Evolutionary conservation across 1,140 invertebrate genomes (phyloP).

Genomic region (Neodiprion virginianus): DNA sequence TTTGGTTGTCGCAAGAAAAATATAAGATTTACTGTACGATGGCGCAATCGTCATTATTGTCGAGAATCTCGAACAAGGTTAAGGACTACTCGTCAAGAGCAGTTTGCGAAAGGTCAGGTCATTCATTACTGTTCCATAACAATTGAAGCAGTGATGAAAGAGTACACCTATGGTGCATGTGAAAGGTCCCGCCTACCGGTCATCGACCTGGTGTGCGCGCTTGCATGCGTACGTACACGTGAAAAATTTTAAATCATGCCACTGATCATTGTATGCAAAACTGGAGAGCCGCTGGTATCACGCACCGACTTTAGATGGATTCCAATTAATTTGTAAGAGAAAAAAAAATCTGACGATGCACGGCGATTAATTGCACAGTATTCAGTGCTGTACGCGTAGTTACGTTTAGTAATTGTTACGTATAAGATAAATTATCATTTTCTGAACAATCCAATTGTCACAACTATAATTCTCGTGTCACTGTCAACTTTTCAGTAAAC

Average conservation of each 20-base stretch:
- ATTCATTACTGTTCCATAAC: neutral
- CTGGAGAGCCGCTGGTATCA: neutral
- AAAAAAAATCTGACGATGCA: neutral
- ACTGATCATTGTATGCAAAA: conserved; percentile 1
- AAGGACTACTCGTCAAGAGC: neutral
- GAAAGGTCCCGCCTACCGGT: too few species aligned
- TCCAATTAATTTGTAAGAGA: neutral
- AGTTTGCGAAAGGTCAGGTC: neutral
- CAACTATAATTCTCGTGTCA: too few species aligned
- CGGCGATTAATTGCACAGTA: neutral
- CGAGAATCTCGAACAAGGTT: neutral
- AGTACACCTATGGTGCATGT: neutral
- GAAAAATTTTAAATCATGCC: neutral
- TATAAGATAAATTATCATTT: too few species aligned
- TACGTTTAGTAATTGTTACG: too few species aligned
- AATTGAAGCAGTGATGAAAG: neutral
- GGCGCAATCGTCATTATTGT: too few species aligned
- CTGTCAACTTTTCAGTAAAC: too few species aligned
- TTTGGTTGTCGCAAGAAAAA: too few species aligned
- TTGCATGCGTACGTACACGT: neutral
- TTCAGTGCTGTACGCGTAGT: too few species aligned
- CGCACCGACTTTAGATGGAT: neutral
- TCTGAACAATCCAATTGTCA: too few species aligned
- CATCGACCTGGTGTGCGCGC: too few species aligned
- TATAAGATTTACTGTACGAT: too few species aligned